Evolutionary conservation across 2,113 vertebrate species (phyloP), one percentile per base, ranked within the genome.

Genomic region (Macquaria australasica): DNA sequence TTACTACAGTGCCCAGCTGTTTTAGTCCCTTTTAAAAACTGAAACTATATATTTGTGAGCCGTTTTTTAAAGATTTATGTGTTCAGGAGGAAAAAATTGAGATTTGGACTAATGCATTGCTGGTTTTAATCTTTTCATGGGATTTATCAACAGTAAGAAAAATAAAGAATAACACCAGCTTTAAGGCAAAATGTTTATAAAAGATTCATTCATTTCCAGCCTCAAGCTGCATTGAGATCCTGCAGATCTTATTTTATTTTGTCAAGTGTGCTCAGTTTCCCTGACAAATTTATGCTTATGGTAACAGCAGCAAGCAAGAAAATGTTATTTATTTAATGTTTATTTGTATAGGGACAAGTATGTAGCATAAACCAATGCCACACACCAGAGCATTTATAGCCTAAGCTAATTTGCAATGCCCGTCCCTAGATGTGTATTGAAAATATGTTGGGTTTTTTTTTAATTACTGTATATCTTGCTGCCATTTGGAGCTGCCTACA

Each of bases 61-160:
- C 28, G 28, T 41, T 9, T 41, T 41, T 41, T 59, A 28, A 59
- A 25, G 16, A 39, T 8, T 11, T n/a, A 18, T 20, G 3, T 50
- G 20, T 34, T 37, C 34, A 28, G n/a, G 25, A 25, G 1, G 37
- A 43, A 20, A 25, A 21, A 12, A 9, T 34, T 43, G 10, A 56
- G 21, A 48, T 23, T 55, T 3, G 2, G 3, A 25, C 12, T 9
- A 28, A 23, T 2, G 21, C 31, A 55, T 45, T 73, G 28, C 56
- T 53, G 20, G 21, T 62, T 71, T 77, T 62, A n/a, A 62, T 73
- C 28, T 62, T 81, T 69, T 39, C 10, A n/a, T 69, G 20, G 39
- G 10, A 78, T 80, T 73, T 74, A 51, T 39, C 78, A 50, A 81
- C 60, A 77, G 0, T 23, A 58, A 45, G 8, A n/a, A 51, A 58